Base-by-base conservation (phyloP, 2,113 vertebrate species). In the Orycteropus afer region DNA sequence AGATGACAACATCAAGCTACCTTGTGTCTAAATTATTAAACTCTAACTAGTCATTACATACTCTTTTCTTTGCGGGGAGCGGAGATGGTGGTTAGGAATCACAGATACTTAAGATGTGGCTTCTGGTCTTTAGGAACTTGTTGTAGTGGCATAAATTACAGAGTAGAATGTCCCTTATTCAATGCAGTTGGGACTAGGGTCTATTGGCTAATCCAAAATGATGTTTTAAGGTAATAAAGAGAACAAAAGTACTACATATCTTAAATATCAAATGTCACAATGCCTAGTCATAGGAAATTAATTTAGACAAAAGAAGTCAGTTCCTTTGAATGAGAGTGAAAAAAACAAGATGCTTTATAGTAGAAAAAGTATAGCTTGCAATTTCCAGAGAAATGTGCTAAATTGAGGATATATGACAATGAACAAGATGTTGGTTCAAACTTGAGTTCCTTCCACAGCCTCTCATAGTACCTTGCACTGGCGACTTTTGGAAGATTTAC, bases 281-380 rank as follows among this genome's bases (percentile, higher is more conserved):
- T 49, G 27, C 74, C 37, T 80, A 82, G 42, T 76, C 57, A 73
- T 42, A 65, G 17, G 49, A 91, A 91, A 76, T 57, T 32, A 29
- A 5, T 53, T 89, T 74, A 86, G 25, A 85, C 25, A 61, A 69
- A 76, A 63, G 57, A 85, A 90, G 17, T 73, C 37, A 91, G 7
- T 4, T 29, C 15, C 32, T 77, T 93, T 92, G 87, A 80, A 86
- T 89, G 47, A 47, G 3, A 93, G 18, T 45, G n/a, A 57, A 79
- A 63, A 94, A 88, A 73, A 7, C 34, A 92, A 67, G 15, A 88
- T 88, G 45, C 49, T 90, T 93, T 80, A 74, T 59, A 76, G 63
- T 49, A 40, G 27, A 86, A 69, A 79, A 79, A 83, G 20, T 51
- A 5, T 25, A 34, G 65, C 22, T 51, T 87, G 15, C 42, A n/a